Percentiles rank a stretch among this genome's conserved stretches.
Conservation (phyloP, 2,888 invertebrate genomes). For the Tetranychus piercei region DNA sequence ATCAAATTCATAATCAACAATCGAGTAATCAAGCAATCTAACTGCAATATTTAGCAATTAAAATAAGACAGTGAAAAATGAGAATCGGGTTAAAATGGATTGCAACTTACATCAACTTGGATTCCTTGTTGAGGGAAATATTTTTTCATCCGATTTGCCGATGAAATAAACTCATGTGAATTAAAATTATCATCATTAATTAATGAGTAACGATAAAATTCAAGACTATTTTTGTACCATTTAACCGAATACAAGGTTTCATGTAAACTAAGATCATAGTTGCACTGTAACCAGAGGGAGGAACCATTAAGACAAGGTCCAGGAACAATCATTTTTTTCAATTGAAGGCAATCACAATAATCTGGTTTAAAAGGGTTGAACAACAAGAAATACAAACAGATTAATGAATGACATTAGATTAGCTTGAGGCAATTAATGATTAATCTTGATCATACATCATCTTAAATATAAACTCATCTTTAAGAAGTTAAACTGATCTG, state of each 20-base stretch:
- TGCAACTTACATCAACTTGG: conserved; percentile 14
- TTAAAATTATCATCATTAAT: conserved; percentile 11
- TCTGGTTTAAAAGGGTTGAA: neutral
- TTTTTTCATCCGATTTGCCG: conserved; percentile 10
- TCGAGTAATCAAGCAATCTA: too few relatives aligned
- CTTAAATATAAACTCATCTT: too few relatives aligned
- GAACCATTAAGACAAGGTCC: conserved; percentile 1
- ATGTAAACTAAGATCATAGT: conserved; percentile 22
- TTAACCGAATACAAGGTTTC: conserved; percentile 22
- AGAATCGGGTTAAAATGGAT: too few relatives aligned
- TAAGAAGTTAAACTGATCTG: too few relatives aligned
- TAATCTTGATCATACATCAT: too few relatives aligned
- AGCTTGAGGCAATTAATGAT: too few relatives aligned
- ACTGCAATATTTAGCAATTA: too few relatives aligned
- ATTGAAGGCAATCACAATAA: neutral
- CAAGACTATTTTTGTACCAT: conserved; percentile 18
- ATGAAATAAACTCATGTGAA: conserved; percentile 8
- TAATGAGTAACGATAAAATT: conserved; percentile 3
- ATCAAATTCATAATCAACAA: too few relatives aligned
- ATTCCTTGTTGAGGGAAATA: conserved; percentile 12
- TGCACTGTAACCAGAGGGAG: conserved; percentile 24
- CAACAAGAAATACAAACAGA: neutral
- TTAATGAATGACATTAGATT: neutral
- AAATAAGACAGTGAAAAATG: too few relatives aligned
- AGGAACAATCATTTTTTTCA: neutral